A percentile compares a stretch with the other conserved stretches of the same genome.
These are phyloP conservation scores for Hyles lineata DNA, from an alignment of 2,888 invertebrate species.

Conservation along the genomic window DNA sequence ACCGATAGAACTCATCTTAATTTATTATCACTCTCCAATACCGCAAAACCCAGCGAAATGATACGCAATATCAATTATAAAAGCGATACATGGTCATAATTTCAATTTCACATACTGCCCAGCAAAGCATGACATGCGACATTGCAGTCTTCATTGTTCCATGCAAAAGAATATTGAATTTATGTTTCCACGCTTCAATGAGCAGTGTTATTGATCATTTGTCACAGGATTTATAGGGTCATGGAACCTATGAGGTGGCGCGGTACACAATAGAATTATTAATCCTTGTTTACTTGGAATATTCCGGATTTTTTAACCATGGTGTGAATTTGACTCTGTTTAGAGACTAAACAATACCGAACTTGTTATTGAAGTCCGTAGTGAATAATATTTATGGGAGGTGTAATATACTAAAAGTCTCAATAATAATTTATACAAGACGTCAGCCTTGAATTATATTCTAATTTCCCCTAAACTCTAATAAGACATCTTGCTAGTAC, in stretches of 20 bases:
- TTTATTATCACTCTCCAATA: no score
- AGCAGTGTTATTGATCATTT: constrained; percentile 58
- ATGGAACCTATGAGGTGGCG: constrained; percentile 30
- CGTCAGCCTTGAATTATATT: no score
- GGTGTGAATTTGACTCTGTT: background rate
- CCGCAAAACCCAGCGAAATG: background rate
- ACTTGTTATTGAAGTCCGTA: background rate
- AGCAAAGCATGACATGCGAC: constrained; percentile 53
- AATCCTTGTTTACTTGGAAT: constrained; percentile 11
- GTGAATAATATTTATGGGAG: background rate
- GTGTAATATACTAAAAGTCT: no score
- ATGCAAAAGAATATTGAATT: constrained; percentile 63
- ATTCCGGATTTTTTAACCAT: background rate
- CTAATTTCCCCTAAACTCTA: no score
- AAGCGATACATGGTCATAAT: constrained; percentile 13
- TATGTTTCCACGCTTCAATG: constrained; percentile 63
- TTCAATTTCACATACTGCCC: constrained; percentile 43
- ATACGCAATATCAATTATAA: constrained; percentile 1
- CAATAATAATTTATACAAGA: no score
- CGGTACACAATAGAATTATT: constrained; percentile 17
- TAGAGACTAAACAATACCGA: background rate
- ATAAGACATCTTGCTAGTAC: no score
- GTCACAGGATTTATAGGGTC: constrained; percentile 57
- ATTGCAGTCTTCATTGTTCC: constrained; percentile 57
- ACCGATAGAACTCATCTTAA: no score